Percentiles rank a stretch among this genome's conserved stretches.
Evolutionary conservation across 1,140 invertebrate genomes (phyloP).

Genomic region (Drosophila arizonae): DNA sequence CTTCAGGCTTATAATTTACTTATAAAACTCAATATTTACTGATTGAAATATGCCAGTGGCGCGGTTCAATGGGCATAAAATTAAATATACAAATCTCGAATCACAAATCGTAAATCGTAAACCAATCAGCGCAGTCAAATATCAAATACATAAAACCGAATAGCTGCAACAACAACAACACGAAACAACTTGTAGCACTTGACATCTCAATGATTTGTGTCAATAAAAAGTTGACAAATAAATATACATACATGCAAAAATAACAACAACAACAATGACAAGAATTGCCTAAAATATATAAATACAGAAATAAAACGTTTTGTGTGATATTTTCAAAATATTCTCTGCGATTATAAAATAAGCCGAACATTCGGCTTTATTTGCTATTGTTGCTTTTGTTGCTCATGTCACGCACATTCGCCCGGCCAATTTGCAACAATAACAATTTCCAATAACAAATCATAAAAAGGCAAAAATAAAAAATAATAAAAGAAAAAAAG

Average conservation of each 20-base stretch:
- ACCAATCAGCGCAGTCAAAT: constrained; percentile 58
- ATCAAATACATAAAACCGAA: constrained; percentile 55
- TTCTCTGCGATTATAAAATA: constrained; percentile 70
- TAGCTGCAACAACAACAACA: constrained; percentile 10
- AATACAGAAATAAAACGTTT: constrained; percentile 24
- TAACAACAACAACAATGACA: constrained; percentile 8
- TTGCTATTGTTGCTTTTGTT: constrained; percentile 29
- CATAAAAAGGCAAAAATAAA: constrained; percentile 27
- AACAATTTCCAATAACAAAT: constrained; percentile 73
- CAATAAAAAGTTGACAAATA: constrained; percentile 66
- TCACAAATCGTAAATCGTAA: constrained; percentile 33
- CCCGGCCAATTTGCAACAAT: constrained; percentile 48
- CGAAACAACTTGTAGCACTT: constrained; percentile 30
- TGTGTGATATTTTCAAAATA: constrained; percentile 54
- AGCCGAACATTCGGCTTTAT: constrained; percentile 36
- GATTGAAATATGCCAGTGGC: constrained; percentile 4
- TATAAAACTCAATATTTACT: neutral
- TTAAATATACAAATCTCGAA: constrained; percentile 26
- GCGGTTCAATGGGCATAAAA: constrained; percentile 28
- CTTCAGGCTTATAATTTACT: neutral
- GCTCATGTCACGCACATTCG: constrained; percentile 52
- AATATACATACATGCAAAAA: constrained; percentile 47
- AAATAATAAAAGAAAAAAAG: neutral
- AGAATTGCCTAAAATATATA: neutral
- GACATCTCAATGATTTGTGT: constrained; percentile 67